These are phyloP conservation scores for Lepidostoma basale DNA, from an alignment of 1,140 invertebrate species.

Conservation along the genomic window DNA sequence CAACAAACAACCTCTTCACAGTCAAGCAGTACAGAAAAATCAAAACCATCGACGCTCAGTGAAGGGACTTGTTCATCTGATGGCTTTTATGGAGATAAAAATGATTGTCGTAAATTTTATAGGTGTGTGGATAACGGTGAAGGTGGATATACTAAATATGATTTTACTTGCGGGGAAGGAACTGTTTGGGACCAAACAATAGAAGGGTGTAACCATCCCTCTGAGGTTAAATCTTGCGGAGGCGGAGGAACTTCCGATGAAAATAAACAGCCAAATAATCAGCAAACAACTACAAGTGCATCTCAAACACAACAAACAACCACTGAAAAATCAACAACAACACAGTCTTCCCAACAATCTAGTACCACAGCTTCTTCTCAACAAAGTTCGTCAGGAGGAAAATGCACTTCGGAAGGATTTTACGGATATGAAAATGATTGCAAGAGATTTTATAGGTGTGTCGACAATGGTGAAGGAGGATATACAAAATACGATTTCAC, in stretches of 20 bases:
- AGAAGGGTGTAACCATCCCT: conserved; percentile 59
- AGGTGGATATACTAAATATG: conserved; percentile 55
- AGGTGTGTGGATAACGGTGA: conserved; percentile 67
- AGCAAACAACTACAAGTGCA: neutral
- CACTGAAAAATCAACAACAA: neutral
- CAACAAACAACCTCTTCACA: conserved; percentile 26
- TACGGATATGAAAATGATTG: conserved; percentile 49
- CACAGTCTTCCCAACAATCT: neutral
- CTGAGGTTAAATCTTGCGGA: conserved; percentile 49
- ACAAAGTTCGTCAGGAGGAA: conserved; percentile 21
- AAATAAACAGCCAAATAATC: neutral
- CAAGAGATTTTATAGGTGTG: conserved; percentile 67
- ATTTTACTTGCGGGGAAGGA: conserved; percentile 60
- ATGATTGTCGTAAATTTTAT: conserved; percentile 66
- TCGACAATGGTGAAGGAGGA: conserved; percentile 61
- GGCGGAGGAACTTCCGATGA: conserved; percentile 50
- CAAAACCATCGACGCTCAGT: conserved; percentile 37
- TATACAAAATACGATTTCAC: conserved; percentile 64
- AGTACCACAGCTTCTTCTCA: neutral
- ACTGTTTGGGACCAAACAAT: conserved; percentile 63
- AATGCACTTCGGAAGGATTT: conserved; percentile 57
- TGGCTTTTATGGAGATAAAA: conserved; percentile 58
- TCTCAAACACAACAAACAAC: conserved; percentile 10
- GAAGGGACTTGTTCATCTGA: conserved; percentile 54
- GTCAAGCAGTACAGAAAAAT: conserved; percentile 65